Evolutionary conservation across 2,797 vertebrate genomes (phyloP).

Genomic region (Artibeus jamaicensis): DNA sequence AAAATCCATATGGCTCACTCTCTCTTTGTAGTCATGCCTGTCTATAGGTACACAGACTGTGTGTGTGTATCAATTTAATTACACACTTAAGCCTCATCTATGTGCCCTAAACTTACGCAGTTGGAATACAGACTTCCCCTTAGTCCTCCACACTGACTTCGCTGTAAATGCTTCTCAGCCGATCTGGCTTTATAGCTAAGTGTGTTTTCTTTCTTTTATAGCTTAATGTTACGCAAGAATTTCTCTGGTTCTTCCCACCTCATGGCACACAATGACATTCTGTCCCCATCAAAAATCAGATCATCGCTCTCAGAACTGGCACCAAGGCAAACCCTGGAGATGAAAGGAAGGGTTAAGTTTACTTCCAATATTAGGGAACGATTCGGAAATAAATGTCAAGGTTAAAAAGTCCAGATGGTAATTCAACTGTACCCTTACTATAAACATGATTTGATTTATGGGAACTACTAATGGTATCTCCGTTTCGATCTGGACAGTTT

Average conservation of each 20-base stretch:
- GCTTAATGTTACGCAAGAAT: constrained; percentile 74
- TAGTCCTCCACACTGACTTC: constrained; percentile 58
- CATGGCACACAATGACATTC: constrained; percentile 73
- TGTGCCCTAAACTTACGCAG: constrained; percentile 44
- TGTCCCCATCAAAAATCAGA: constrained; percentile 78
- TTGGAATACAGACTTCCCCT: constrained; percentile 53
- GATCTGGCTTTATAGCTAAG: constrained; percentile 72
- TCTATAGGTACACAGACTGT: constrained; percentile 26
- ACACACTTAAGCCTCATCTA: constrained; percentile 58
- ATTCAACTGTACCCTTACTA: constrained; percentile 92
- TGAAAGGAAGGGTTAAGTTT: constrained; percentile 88
- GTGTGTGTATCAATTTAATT: constrained; percentile 53
- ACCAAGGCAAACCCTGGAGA: constrained; percentile 79
- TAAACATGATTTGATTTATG: constrained; percentile 97
- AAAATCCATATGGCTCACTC: not conserved
- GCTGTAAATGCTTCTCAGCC: constrained; percentile 72
- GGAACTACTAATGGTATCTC: constrained; percentile 96
- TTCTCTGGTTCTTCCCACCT: constrained; percentile 63
- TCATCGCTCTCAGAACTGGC: constrained; percentile 78
- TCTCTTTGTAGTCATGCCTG: not conserved
- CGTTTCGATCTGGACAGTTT: constrained; percentile 93
- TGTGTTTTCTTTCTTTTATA: constrained; percentile 79
- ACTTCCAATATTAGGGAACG: constrained; percentile 86
- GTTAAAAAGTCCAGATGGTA: constrained; percentile 98
- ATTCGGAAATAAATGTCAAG: constrained; percentile 93